Base-by-base conservation (phyloP, 2,113 vertebrate species). In the Cebidichthys violaceus region DNA sequence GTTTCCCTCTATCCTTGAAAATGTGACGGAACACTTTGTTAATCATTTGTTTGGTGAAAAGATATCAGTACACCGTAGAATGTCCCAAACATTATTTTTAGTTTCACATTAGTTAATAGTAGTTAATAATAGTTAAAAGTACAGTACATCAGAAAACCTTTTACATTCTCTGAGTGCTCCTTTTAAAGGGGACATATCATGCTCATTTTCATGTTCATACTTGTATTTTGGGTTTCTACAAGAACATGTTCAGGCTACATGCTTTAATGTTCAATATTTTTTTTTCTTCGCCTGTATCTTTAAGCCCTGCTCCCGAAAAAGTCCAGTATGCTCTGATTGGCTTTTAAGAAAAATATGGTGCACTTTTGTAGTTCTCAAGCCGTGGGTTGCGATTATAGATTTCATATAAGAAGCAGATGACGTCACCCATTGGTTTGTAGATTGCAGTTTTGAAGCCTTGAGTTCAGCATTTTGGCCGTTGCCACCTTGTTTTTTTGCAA, bases 41-140 rank as follows among this genome's bases (percentile, higher is more conserved):
- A 76, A 85, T 90, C 77, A 84, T 90, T 85, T 92, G 89, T 90
- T 92, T 71, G 62, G 67, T 85, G 79, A 85, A 91, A 10, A 60
- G 17, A 31, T 29, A 31, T 45, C 1, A 22, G 9, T 60, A 3
- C 66, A 69, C 6, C 29, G 65, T 20, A 29, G 54, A 72, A 72
- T 59, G 35, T 65, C 9, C 9, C 4, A 31, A 59, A 67, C 6
- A 2, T 18, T 47, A 24, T n/a, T 55, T 55, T 55, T 55, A 55
- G 13, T 55, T 24, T 55, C 52, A n/a, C 9, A 55, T 4, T 27
- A 8, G 10, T 55, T 24, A 13, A 50, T 50, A 45, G 11, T 11
- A 2, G 43, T 15, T 15, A 17, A 45, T 45, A 50, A 37, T 9
- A 37, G 37, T 45, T 18, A 17, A 18, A 15, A 47, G 10, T 55